Evolutionary conservation across 2,113 vertebrate species (phyloP).

Genomic region (Promerops cafer): DNA sequence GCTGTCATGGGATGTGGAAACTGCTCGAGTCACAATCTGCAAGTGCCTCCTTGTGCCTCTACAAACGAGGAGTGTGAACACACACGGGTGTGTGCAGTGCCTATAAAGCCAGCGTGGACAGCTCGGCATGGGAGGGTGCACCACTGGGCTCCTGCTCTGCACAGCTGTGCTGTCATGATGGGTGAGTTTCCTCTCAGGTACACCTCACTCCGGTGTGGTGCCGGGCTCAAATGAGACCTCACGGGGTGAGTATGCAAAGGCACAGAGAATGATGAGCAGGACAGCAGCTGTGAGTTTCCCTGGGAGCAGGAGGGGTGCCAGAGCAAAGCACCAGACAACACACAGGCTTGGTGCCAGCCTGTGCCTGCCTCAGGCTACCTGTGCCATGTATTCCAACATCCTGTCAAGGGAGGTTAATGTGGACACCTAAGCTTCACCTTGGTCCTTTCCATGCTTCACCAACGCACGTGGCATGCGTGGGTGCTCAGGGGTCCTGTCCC

Average conservation of each 20-base stretch:
- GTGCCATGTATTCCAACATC: neutral
- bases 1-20: slow-evolving; percentile 1
- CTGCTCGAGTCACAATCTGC: neutral
- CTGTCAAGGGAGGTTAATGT: neutral
- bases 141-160: neutral
- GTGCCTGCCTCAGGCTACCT: neutral
- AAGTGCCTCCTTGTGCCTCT: slow-evolving; percentile 35
- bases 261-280: neutral
- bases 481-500: neutral
- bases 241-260: neutral
- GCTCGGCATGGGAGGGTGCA: neutral
- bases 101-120: neutral
- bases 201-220: neutral
- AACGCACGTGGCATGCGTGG: neutral
- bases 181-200: slow-evolving; percentile 36
- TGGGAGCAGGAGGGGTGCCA: neutral
- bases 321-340: neutral
- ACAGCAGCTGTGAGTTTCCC: neutral
- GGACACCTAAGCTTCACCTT: neutral
- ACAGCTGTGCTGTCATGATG: neutral
- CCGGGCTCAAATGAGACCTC: neutral
- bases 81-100: neutral
- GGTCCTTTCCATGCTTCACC: neutral
- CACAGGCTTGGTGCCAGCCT: neutral
- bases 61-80: neutral